Conservation (phyloP, 2,888 invertebrate species). For the Heliconius aoede region DNA sequence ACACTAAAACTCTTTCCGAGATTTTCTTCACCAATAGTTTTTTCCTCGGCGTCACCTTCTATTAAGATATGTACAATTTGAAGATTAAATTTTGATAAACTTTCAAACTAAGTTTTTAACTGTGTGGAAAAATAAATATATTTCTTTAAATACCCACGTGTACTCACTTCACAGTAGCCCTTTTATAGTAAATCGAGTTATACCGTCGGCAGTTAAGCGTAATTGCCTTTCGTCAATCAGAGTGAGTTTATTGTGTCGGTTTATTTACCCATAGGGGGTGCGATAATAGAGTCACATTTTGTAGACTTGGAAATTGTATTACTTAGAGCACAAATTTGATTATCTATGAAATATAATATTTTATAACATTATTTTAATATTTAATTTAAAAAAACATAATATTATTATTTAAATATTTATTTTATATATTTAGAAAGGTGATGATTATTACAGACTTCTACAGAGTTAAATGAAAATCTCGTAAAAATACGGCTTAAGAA, state of each 20-base stretch:
- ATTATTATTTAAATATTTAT: too few relatives aligned
- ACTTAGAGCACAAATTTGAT: neutral
- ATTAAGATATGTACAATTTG: too few relatives aligned
- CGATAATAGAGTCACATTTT: slow-evolving; percentile 19
- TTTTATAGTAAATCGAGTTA: slow-evolving; percentile 47
- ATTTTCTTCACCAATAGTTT: too few relatives aligned
- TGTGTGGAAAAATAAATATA: neutral
- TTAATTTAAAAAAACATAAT: too few relatives aligned
- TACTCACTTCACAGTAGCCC: slow-evolving; percentile 19
- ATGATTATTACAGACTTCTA: too few relatives aligned
- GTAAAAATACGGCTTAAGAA: neutral
- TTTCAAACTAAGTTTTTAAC: neutral
- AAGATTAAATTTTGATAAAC: too few relatives aligned
- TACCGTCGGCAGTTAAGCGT: slow-evolving; percentile 56
- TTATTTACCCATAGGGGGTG: slow-evolving; percentile 60
- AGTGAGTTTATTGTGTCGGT: slow-evolving; percentile 60
- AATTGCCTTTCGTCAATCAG: slow-evolving; percentile 67
- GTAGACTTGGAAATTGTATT: slow-evolving; percentile 2
- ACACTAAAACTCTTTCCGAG: too few relatives aligned
- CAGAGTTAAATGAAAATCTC: neutral
- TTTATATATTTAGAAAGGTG: too few relatives aligned
- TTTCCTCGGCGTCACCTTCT: too few relatives aligned
- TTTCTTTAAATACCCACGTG: slow-evolving; percentile 1
- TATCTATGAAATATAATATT: neutral
- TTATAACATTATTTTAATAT: too few relatives aligned